These are phyloP conservation scores for Siniperca knerii DNA, from an alignment of 2,113 vertebrate species.

Conservation along the genomic window DNA sequence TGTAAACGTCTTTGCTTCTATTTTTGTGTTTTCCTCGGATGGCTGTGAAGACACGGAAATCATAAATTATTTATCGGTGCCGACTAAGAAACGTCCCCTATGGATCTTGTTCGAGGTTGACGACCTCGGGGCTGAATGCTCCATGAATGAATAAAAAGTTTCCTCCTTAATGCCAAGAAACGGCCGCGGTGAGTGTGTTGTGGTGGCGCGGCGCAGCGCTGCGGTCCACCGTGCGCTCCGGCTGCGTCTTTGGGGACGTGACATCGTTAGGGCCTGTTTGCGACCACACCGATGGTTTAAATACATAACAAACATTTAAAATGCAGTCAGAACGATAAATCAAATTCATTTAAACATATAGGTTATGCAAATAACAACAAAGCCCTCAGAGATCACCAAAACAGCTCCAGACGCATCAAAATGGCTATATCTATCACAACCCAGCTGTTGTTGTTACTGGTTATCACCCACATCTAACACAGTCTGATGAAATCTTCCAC, in stretches of 20 bases:
- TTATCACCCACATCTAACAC: neutral
- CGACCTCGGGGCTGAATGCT: conserved; percentile 22
- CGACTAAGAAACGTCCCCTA: conserved; percentile 39
- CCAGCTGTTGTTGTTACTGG: neutral
- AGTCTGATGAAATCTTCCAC: neutral
- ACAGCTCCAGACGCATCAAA: neutral
- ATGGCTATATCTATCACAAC: neutral
- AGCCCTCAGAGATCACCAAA: neutral
- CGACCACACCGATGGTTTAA: neutral
- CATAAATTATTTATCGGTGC: conserved; percentile 40
- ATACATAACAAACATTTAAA: neutral
- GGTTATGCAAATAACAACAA: neutral
- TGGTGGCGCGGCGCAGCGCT: neutral
- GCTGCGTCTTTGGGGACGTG: conserved; percentile 37
- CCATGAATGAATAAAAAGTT: conserved; percentile 57
- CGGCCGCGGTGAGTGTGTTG: neutral
- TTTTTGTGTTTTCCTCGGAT: conserved; percentile 27
- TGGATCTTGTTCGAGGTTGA: conserved; percentile 24
- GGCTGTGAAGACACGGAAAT: conserved; percentile 5
- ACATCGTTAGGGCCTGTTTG: conserved; percentile 10
- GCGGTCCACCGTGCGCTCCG: conserved; percentile 42
- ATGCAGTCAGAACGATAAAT: neutral
- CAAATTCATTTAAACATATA: accelerated
- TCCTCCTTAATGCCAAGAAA: neutral
- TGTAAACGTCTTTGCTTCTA: conserved; percentile 11